A percentile compares a stretch with the other conserved stretches of the same genome.
phyloP scores from a whole-genome alignment of 1,140 invertebrate species.

The Cotesia chilonis region DNA sequence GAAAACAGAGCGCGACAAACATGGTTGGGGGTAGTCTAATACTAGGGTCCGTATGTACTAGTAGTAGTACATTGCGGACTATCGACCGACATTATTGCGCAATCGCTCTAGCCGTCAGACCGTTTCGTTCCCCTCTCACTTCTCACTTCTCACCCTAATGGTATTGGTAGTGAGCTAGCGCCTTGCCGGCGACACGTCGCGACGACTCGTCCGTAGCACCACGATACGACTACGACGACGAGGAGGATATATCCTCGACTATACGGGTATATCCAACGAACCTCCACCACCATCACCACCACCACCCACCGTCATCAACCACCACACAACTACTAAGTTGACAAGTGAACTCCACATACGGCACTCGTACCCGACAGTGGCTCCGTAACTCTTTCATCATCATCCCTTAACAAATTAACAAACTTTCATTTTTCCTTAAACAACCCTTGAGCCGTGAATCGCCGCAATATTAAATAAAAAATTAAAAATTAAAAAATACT shows the following conservation, averaged over 20 bases:
- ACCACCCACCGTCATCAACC: neutral
- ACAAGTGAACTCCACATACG: constrained; percentile 5
- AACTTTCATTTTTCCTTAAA: constrained; percentile 18
- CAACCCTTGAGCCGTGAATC: too few relatives aligned
- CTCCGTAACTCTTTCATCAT: neutral
- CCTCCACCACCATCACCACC: constrained; percentile 13
- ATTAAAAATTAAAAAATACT: too few relatives aligned
- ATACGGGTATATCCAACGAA: constrained; percentile 1
- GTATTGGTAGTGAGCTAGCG: constrained; percentile 40
- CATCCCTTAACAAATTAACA: too few relatives aligned
- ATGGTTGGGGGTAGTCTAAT: constrained; percentile 15
- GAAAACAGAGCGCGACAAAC: constrained; percentile 6
- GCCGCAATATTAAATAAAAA: too few relatives aligned
- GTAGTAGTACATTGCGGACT: constrained; percentile 60
- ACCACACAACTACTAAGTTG: too few relatives aligned
- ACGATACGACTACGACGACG: constrained; percentile 18
- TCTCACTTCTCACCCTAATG: constrained; percentile 50
- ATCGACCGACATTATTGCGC: constrained; percentile 57
- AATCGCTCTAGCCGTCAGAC: constrained; percentile 45
- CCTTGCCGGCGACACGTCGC: constrained; percentile 62
- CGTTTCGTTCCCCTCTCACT: constrained; percentile 46
- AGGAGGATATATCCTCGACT: constrained; percentile 19
- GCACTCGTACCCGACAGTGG: constrained; percentile 7
- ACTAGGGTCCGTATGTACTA: constrained; percentile 45
- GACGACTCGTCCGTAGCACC: constrained; percentile 53